These are phyloP conservation scores for Colossoma macropomum DNA, from an alignment of 2,113 vertebrate genomes.

Conservation along the genomic window DNA sequence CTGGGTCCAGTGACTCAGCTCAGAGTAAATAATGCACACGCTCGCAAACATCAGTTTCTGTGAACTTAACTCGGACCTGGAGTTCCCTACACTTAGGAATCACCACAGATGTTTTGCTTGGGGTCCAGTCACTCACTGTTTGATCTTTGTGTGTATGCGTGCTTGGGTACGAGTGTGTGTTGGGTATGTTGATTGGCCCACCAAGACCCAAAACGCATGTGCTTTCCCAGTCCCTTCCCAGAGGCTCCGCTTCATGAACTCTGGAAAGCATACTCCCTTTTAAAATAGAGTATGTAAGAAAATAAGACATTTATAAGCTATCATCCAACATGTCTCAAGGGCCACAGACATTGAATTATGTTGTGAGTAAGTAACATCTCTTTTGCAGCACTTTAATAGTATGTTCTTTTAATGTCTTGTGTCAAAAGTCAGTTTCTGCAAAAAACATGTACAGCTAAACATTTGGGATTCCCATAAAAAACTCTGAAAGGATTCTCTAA, in stretches of 20 bases:
- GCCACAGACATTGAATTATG: constrained; percentile 46
- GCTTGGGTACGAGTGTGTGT: constrained; percentile 52
- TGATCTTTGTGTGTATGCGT: constrained; percentile 69
- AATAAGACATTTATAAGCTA: no score
- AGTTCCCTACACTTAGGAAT: constrained; percentile 73
- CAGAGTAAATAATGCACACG: constrained; percentile 75
- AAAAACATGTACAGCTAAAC: no score
- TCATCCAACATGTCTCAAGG: background rate
- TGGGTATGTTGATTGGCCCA: constrained; percentile 8
- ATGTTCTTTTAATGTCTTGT: constrained; percentile 1
- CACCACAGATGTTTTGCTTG: constrained; percentile 75
- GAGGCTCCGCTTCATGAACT: background rate
- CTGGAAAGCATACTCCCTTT: background rate
- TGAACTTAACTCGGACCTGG: constrained; percentile 68
- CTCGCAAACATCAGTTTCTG: constrained; percentile 60
- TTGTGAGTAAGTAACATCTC: constrained; percentile 15
- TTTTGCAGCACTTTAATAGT: constrained; percentile 47
- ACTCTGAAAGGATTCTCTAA: no score
- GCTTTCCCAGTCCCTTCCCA: constrained; percentile 3
- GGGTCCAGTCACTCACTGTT: constrained; percentile 69
- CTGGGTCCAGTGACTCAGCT: constrained; percentile 74
- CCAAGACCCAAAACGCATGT: constrained; percentile 3
- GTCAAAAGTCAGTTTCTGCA: no score
- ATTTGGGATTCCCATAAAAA: no score
- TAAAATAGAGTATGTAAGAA: background rate